Evolutionary conservation across 2,797 vertebrate species (phyloP).

Genomic region (Melopsittacus undulatus): DNA sequence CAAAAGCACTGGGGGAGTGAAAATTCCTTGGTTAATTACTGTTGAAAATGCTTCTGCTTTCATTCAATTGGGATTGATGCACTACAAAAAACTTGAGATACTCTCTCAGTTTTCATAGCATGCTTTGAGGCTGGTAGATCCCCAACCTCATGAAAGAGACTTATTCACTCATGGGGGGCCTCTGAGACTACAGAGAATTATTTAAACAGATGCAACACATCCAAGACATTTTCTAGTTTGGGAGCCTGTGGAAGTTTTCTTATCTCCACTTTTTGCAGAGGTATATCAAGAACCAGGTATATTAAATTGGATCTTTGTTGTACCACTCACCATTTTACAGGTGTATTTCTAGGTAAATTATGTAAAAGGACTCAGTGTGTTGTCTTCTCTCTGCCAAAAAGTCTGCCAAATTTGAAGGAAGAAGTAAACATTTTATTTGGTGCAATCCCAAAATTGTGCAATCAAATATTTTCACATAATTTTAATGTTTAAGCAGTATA

Average conservation of each 20-base stretch:
- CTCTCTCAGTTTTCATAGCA: background rate
- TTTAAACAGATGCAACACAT: background rate
- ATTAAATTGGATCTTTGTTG: background rate
- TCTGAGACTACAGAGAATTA: background rate
- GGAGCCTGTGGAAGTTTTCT: background rate
- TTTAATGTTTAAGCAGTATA: background rate
- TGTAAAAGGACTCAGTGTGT: background rate
- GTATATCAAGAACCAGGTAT: background rate
- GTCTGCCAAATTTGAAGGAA: background rate
- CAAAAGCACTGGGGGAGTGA: background rate
- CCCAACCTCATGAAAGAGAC: background rate
- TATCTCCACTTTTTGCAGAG: background rate
- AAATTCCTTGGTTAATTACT: background rate
- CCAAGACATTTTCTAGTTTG: background rate
- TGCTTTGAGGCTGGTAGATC: background rate
- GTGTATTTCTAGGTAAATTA: background rate
- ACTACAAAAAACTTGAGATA: background rate
- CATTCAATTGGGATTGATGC: background rate
- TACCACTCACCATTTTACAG: background rate
- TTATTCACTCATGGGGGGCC: background rate
- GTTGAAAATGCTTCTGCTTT: background rate
- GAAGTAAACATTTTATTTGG: background rate
- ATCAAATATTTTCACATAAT: fast-evolving
- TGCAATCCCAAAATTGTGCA: background rate
- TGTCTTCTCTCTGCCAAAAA: background rate